Conservation (phyloP, 2,888 invertebrate genomes). For the Strigamia maritima region DNA sequence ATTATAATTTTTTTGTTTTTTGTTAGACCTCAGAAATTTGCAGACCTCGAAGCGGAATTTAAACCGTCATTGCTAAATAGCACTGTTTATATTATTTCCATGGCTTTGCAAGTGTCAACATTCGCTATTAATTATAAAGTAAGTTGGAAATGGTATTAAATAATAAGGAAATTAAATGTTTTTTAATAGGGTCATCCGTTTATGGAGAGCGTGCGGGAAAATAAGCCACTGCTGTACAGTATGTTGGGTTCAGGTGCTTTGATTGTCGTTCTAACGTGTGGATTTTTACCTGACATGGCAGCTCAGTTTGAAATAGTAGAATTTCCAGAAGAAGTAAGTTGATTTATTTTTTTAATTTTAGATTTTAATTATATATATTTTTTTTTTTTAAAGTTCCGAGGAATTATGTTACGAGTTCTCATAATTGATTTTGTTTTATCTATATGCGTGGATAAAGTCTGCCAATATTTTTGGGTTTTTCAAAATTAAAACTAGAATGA, state of each 20-base stretch:
- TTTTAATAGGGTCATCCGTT: conserved; percentile 86
- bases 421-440: conserved; percentile 81
- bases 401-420: conserved; percentile 75
- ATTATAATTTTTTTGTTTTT: conserved; percentile 11
- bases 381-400: conserved; percentile 74
- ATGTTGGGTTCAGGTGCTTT: conserved; percentile 75
- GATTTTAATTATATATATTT: conserved; percentile 36
- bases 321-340: conserved; percentile 81
- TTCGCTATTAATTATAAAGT: conserved; percentile 99
- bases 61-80: conserved; percentile 93
- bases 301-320: conserved; percentile 91
- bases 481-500: background rate
- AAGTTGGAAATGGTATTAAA: conserved; percentile 46
- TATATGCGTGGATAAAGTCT: conserved; percentile 77
- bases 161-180: background rate
- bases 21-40: conserved; percentile 46
- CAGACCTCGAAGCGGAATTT: conserved; percentile 76
- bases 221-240: conserved; percentile 88
- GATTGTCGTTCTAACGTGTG: conserved; percentile 79
- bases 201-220: conserved; percentile 93
- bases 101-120: conserved; percentile 95
- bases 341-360: no score
- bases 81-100: conserved; percentile 96
- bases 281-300: conserved; percentile 78
- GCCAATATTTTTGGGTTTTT: conserved; percentile 55